Conservation (phyloP, 2,113 vertebrate species). For the Elachura formosa region DNA sequence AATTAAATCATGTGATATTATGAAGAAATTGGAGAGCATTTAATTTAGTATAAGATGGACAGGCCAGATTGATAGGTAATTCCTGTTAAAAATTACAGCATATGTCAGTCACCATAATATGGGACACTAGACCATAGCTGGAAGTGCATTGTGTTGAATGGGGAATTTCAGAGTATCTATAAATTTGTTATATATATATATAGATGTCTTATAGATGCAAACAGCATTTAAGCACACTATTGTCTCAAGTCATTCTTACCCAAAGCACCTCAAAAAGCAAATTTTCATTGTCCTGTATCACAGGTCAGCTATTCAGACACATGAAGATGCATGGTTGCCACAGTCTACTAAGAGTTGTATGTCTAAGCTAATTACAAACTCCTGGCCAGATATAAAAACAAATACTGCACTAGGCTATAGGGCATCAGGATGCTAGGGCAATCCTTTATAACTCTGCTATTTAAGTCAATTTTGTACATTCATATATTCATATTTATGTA, state of each 20-base stretch:
- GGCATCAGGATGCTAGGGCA: background rate
- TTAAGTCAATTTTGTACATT: background rate
- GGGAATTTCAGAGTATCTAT: background rate
- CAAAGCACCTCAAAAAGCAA: background rate
- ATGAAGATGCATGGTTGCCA: background rate
- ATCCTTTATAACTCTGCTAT: background rate
- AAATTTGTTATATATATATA: too few species aligned
- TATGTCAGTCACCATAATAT: background rate
- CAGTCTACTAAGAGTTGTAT: background rate
- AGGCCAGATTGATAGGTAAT: background rate
- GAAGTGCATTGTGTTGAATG: background rate
- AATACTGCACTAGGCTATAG: background rate
- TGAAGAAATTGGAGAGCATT: background rate
- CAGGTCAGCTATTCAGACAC: background rate
- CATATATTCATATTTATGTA: background rate
- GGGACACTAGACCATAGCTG: background rate
- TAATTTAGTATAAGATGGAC: background rate
- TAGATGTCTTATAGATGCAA: background rate
- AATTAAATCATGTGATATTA: background rate
- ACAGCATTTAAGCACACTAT: background rate
- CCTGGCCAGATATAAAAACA: background rate
- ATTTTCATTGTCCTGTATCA: background rate
- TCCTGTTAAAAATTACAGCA: background rate
- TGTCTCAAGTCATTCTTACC: background rate
- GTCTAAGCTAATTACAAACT: background rate